Evolutionary conservation across 1,140 invertebrate genomes (phyloP), one percentile per base, ranked within the genome.

Genomic region (Scaptomyza graminum): DNA sequence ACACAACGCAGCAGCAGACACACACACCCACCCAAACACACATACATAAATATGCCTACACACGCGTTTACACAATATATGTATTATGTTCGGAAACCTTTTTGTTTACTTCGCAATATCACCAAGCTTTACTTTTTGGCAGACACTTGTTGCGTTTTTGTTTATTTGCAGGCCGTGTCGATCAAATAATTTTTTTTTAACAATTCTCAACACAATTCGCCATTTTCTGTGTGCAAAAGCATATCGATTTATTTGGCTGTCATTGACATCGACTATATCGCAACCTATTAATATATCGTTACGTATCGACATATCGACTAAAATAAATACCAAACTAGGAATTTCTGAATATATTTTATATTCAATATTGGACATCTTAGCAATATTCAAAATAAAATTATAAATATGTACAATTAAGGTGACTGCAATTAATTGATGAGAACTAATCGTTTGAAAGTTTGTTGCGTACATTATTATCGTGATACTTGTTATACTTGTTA

Each of bases 181-280:
- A 47, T 18, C 12, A 46, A 69, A 39, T 22, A 39, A 57, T n/a
- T 41, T 50, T 65, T 50, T 63, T 55, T 59, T 70, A 65, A 52
- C 25, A 66, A 52, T 18, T 39, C 52, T 52, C 28, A 74, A 57
- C 47, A 76, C 66, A 63, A 50, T 60, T 76, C 78, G 78, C 73
- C 73, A 81, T 80, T 80, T 80, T 80, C 31, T 46, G 12, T 47
- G 31, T 37, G 50, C 12, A n/a, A 50, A 54, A 7, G 37, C 28
- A n/a, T 16, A 9, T 28, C 47, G 15, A 68, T 54, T 51, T n/a
- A 51, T 52, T 13, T n/a, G n/a, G 22, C 13, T 37, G 5, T 16
- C 13, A 50, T 34, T 11, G n/a, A 43, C n/a, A 15, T 57, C 3
- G 18, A 55, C 2, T 6, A 13, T 7, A 12, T 15, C 15, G 43